Evolutionary conservation across 2,888 invertebrate genomes (phyloP).

Genomic region (Thymelicus acteon): DNA sequence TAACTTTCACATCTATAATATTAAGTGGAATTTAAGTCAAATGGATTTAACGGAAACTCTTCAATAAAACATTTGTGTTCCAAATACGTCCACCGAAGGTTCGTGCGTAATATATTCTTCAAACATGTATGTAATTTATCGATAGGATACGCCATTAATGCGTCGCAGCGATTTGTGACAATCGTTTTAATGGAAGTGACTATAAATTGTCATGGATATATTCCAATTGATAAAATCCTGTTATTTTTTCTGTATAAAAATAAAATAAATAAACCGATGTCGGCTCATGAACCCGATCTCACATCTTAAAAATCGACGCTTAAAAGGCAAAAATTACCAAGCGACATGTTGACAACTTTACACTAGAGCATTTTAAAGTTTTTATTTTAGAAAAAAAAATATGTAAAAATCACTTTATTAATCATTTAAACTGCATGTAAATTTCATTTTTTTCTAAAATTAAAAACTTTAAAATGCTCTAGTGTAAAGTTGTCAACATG

Average conservation of each 20-base stretch:
- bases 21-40: not conserved
- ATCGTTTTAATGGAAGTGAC: conserved; percentile 30
- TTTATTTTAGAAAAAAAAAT: no score
- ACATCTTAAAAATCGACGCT: no score
- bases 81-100: conserved; percentile 16
- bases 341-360: no score
- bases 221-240: not conserved
- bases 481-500: no score
- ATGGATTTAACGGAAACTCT: conserved; percentile 13
- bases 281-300: no score
- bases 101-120: conserved; percentile 31
- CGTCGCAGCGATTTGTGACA: conserved; percentile 15
- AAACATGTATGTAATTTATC: conserved; percentile 33
- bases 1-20: no score
- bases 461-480: no score
- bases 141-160: conserved; percentile 31
- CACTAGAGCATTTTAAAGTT: no score
- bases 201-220: not conserved
- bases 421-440: no score
- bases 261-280: not conserved
- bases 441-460: no score
- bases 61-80: conserved; percentile 21
- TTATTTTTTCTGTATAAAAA: not conserved
- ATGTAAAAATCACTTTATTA: no score
- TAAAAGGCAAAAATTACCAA: no score